A percentile compares a stretch with the other conserved stretches of the same genome.
Evolutionary conservation across 2,797 vertebrate genomes (phyloP).

Genomic region (Pithecia hirsuta): DNA sequence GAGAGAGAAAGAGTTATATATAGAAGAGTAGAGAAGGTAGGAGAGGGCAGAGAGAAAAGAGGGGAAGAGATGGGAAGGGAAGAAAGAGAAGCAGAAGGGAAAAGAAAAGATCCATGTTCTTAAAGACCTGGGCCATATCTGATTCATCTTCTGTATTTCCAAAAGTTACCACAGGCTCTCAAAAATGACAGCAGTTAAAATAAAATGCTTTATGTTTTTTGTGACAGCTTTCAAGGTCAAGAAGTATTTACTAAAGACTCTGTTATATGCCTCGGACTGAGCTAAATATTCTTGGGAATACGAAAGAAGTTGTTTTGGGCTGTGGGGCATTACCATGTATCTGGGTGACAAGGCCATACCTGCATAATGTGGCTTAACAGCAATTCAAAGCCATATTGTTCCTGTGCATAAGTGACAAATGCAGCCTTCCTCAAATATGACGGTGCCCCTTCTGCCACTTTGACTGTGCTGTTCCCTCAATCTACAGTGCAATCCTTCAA

Average conservation of each 20-base stretch:
- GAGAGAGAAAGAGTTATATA: background rate
- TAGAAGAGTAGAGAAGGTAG: background rate
- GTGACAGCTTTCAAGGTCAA: background rate
- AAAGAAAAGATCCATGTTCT: background rate
- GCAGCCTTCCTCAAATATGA: background rate
- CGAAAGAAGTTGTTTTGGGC: background rate
- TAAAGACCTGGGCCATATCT: background rate
- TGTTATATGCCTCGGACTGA: background rate
- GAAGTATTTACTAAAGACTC: background rate
- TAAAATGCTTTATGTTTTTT: background rate
- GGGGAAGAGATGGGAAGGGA: no score
- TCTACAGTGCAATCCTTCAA: no score
- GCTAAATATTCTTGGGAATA: background rate
- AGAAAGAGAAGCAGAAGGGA: background rate
- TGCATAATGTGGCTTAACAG: background rate
- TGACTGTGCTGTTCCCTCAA: accelerated
- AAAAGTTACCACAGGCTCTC: background rate
- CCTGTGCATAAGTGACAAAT: background rate
- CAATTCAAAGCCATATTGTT: no score
- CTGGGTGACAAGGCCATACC: background rate
- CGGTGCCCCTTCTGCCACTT: background rate
- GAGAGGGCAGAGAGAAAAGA: background rate
- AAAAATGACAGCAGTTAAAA: background rate
- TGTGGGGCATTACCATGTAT: background rate
- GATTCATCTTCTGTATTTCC: background rate